phyloP scores from a whole-genome alignment of 2,797 vertebrate species.

The Melanotaenia maccullochi region DNA sequence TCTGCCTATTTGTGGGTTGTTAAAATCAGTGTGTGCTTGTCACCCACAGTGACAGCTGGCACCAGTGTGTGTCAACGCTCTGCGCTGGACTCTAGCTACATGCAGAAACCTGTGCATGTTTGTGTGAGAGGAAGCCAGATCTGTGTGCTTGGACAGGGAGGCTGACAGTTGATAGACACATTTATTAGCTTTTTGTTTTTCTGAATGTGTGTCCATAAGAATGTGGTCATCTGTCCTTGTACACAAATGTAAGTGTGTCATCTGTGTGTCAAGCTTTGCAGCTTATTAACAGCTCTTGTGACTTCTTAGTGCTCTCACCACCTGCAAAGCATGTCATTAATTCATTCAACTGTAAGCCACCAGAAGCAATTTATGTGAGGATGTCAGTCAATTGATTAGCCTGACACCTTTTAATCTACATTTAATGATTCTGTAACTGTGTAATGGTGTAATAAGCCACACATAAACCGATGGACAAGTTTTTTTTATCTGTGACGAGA shows the following conservation, averaged over 20 bases:
- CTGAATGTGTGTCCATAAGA: slow-evolving; percentile 26
- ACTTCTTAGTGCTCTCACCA: slow-evolving; percentile 14
- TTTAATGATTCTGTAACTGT: neutral
- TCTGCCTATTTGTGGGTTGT: neutral
- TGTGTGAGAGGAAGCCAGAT: slow-evolving; percentile 4
- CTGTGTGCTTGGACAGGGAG: neutral
- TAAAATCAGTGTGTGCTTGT: slow-evolving; percentile 24
- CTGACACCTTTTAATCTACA: neutral
- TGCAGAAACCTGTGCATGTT: neutral
- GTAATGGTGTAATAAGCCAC: neutral
- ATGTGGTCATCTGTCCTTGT: slow-evolving; percentile 7
- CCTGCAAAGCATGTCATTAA: slow-evolving; percentile 1
- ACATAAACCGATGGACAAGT: neutral
- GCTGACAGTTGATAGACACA: slow-evolving; percentile 3
- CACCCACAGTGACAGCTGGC: slow-evolving; percentile 47
- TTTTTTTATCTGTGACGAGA: neutral
- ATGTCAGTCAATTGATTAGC: neutral
- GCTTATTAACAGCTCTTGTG: slow-evolving; percentile 54
- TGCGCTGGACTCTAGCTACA: slow-evolving; percentile 11
- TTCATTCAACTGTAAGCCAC: neutral
- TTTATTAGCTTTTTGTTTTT: slow-evolving; percentile 22
- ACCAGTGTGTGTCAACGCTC: slow-evolving; percentile 23
- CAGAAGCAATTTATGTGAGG: neutral
- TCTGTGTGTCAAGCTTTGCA: slow-evolving; percentile 21
- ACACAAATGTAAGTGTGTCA: slow-evolving; percentile 33